A percentile compares a stretch with the other conserved stretches of the same genome.
phyloP scores from a whole-genome alignment of 2,113 vertebrate genomes.

The Antechinus flavipes region DNA sequence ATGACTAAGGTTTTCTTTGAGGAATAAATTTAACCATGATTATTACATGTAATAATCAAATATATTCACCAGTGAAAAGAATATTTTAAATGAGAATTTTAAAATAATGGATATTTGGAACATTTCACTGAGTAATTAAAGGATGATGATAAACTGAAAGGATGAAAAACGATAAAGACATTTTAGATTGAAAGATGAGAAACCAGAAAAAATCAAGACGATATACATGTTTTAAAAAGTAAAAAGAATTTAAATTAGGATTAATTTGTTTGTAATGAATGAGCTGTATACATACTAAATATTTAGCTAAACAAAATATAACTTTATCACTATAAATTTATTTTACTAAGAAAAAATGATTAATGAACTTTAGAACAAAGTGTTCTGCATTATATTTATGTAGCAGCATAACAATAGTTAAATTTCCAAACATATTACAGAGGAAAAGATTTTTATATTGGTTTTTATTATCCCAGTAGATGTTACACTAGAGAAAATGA shows the following conservation, averaged over 20 bases:
- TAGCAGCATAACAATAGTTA: constrained; percentile 46
- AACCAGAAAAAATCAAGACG: constrained; percentile 30
- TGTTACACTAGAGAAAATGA: constrained; percentile 74
- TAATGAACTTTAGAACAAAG: constrained; percentile 47
- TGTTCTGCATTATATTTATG: constrained; percentile 41
- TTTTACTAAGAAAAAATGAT: constrained; percentile 52
- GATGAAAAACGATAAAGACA: constrained; percentile 45
- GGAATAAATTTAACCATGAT: background rate
- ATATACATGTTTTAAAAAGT: constrained; percentile 39
- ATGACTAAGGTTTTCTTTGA: background rate
- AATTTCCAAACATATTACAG: constrained; percentile 55
- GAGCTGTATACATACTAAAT: constrained; percentile 33
- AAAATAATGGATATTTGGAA: background rate
- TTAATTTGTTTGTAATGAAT: background rate
- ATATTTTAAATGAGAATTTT: background rate
- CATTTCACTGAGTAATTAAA: constrained; percentile 8
- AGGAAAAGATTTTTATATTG: constrained; percentile 55
- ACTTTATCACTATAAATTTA: constrained; percentile 41
- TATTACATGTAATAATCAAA: background rate
- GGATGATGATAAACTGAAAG: background rate
- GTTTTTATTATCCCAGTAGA: constrained; percentile 77
- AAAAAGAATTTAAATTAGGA: constrained; percentile 27
- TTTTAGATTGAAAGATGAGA: constrained; percentile 34
- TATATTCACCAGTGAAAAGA: background rate
- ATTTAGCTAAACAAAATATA: constrained; percentile 32